Percentiles rank a stretch among this genome's conserved stretches.
Evolutionary conservation across 1,140 invertebrate genomes (phyloP).

Genomic region (Brachionus sp.): DNA sequence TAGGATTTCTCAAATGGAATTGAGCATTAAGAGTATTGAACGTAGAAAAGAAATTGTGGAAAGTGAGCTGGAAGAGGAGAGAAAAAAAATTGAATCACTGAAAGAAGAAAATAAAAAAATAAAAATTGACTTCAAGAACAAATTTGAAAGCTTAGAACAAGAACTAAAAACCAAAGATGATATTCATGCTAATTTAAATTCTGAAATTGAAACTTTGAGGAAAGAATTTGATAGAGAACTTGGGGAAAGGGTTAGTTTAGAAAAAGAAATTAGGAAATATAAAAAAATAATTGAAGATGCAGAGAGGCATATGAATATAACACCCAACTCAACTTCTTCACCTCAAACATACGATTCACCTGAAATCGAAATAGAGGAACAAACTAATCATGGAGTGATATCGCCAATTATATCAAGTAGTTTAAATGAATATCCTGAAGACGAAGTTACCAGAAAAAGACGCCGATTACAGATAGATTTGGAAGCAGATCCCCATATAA

Average conservation of each 20-base stretch:
- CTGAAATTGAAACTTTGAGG: not conserved
- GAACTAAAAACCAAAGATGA: not conserved
- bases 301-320: not conserved
- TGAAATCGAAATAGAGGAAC: not conserved
- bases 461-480: not conserved
- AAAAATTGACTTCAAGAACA: not conserved
- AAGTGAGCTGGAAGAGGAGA: not conserved
- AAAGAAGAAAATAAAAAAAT: not conserved
- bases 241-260: not conserved
- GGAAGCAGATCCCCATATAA: not conserved
- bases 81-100: not conserved
- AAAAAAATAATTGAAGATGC: not conserved
- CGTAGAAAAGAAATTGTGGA: not conserved
- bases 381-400: not conserved
- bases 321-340: not conserved
- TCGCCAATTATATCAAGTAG: not conserved
- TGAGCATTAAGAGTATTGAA: not conserved
- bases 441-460: not conserved
- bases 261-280: not conserved
- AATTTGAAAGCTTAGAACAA: not conserved
- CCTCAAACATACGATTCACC: not conserved
- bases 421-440: not conserved
- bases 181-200: not conserved
- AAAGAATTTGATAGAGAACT: not conserved
- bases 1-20: not conserved